Conservation (phyloP, 1,140 invertebrate genomes). For the Acromyrmex echinatior region DNA sequence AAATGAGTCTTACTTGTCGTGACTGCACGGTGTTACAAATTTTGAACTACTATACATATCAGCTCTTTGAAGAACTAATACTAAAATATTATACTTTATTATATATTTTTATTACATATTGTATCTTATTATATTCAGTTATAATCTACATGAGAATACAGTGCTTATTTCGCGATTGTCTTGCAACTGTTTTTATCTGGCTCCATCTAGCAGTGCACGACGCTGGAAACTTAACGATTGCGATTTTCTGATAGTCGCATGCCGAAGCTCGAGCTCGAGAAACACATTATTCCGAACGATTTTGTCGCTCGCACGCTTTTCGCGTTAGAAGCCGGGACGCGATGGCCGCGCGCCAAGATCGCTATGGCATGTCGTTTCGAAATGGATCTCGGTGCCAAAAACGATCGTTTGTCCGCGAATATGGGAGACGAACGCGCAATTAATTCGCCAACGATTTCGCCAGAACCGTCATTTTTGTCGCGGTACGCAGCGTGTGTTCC, state of each 20-base stretch:
- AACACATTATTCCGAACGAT: conserved; percentile 49
- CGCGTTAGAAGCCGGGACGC: conserved; percentile 51
- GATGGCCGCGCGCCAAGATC: conserved; percentile 47
- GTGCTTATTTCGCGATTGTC: neutral
- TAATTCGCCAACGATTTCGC: conserved; percentile 46
- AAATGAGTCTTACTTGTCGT: no score
- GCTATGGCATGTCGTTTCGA: conserved; percentile 47
- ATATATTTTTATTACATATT: neutral
- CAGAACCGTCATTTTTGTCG: conserved; percentile 26
- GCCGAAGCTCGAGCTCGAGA: conserved; percentile 20
- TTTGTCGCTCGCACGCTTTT: conserved; percentile 24
- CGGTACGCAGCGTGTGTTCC: neutral
- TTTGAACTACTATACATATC: no score
- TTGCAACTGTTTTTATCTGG: neutral
- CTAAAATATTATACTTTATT: no score
- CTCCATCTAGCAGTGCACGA: neutral
- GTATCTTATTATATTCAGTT: neutral
- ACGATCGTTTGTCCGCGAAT: conserved; percentile 45
- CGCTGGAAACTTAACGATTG: conserved; percentile 17
- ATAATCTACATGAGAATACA: neutral
- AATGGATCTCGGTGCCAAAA: conserved; percentile 51
- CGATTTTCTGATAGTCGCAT: neutral
- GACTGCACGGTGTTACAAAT: no score
- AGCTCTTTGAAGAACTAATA: no score
- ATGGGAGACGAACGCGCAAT: conserved; percentile 31